These are phyloP conservation scores for Cylindroiulus punctatus DNA, from an alignment of 2,888 invertebrate genomes.

Conservation along the genomic window DNA sequence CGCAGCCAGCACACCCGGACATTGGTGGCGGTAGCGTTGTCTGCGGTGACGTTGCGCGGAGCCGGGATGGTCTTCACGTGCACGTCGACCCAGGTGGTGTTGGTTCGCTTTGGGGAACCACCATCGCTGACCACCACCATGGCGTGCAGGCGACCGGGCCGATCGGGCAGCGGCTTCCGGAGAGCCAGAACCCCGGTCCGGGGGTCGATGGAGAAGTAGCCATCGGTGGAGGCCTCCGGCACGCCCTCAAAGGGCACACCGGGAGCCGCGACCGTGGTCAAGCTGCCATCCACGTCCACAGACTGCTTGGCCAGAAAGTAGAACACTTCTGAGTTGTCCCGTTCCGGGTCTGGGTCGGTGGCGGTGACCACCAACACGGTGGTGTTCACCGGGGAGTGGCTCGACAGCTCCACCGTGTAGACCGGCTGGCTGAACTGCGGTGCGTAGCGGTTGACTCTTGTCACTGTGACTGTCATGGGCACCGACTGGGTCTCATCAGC, in stretches of 20 bases:
- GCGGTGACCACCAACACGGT: background rate
- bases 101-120: conserved; percentile 44
- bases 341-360: conserved; percentile 39
- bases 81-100: conserved; percentile 31
- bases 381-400: background rate
- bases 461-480: background rate
- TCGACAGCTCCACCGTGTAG: conserved; percentile 29
- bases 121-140: conserved; percentile 52
- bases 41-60: conserved; percentile 36
- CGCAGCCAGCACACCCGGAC: conserved; percentile 52
- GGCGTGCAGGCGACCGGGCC: background rate
- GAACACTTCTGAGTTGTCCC: conserved; percentile 46
- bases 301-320: conserved; percentile 33
- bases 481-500: conserved; percentile 35
- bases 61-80: conserved; percentile 42
- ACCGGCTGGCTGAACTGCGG: background rate
- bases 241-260: background rate
- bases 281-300: background rate
- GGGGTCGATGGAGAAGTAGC: conserved; percentile 31
- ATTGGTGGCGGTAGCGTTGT: conserved; percentile 48
- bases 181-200: conserved; percentile 5
- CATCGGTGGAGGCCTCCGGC: background rate
- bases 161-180: background rate
- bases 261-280: background rate
- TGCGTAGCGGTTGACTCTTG: conserved; percentile 26